Base-by-base conservation (phyloP, 1,140 invertebrate genomes). In the Ditylenchus dipsaci region DNA sequence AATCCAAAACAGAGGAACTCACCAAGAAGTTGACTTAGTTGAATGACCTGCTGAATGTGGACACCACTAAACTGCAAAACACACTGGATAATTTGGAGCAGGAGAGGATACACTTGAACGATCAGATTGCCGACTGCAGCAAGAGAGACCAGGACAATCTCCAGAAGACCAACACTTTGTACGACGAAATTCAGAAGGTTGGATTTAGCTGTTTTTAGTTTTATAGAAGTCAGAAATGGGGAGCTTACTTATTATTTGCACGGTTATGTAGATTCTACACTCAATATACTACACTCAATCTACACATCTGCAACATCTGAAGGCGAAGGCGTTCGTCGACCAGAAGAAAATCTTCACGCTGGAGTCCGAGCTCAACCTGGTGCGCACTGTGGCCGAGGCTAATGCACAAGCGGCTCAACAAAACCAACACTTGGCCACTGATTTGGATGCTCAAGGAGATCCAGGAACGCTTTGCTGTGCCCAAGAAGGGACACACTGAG, bases 121-220 rank as follows among this genome's bases (percentile, higher is more conserved):
- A 70, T n/a, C 49, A 71, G 47, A 60, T 70, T 33, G 58, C 42
- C 0, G 60, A 26, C 27, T 69, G 19, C 23, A 67, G 27, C 21
- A 69, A 65, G 47, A 19, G 68, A 58, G 68, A 70, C 19, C 29
- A 70, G 23, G 68, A 70, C 15, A 19, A 70, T 58, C 42, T 62
- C 15, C 49, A 70, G 33, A 70, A 69, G 47, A 53, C 57, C 13
- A 19, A 43, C 7, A 21, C 58, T 23, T 49, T 67, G 23, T 71
- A 67, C 27, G 68, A 70, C 43, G 67, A 70, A 69, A 70, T 70
- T 49, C 68, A 70, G 59, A 33, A 69, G 68, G 68, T 69, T 5
- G 11, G 11, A 5, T 29, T 57, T 29, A n/a, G n/a, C n/a, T 57
- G 3, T 5, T 38, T 38, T 38, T 3, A 38, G 33, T 5, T 38